Evolutionary conservation across 2,113 vertebrate species (phyloP), one percentile per base, ranked within the genome.

Genomic region (Megaptera novaeangliae): DNA sequence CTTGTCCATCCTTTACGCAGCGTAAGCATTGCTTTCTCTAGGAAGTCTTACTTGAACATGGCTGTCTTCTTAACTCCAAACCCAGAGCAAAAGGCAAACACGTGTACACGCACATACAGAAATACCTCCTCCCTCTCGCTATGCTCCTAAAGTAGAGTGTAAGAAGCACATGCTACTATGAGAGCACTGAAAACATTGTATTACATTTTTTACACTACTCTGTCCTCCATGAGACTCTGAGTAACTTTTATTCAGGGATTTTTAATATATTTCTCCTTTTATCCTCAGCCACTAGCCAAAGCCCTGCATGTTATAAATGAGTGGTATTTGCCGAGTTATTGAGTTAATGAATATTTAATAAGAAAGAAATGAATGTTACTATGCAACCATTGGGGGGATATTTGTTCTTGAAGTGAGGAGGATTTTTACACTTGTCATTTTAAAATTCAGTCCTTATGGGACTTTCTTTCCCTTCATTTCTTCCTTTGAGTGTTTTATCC

Each of bases 291-390:
- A 34, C 21, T 77, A 46, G 21, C 25, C 82, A 68, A 71, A 95
- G 36, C 23, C 17, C 4, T 68, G 6, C 41, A 8, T 61, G 10
- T 77, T 64, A 64, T 17, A 88, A 96, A 81, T 87, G 71, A 94
- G 46, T 21, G 82, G 27, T 41, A 78, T 75, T 63, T 90, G 64
- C 86, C 52, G 27, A 94, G 68, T 74, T 85, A 57, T 89, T 52
- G 49, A 96, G 34, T 36, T 93, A 94, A 92, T 74, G 41, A 44
- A 11, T 80, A 69, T 66, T 95, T 69, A 64, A 46, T 87, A 92
- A 61, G 34, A 77, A 72, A 55, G n/a, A 84, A 68, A 57, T 78
- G 27, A 49, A 46, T 68, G 44, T 41, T 27, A 46, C 9, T 44
- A 2, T 39, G 17, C 8, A 61, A 82, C 36, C 52, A 21, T 8